Evolutionary conservation across 2,888 invertebrate genomes (phyloP).

Genomic region (Xestia sexstrigata): DNA sequence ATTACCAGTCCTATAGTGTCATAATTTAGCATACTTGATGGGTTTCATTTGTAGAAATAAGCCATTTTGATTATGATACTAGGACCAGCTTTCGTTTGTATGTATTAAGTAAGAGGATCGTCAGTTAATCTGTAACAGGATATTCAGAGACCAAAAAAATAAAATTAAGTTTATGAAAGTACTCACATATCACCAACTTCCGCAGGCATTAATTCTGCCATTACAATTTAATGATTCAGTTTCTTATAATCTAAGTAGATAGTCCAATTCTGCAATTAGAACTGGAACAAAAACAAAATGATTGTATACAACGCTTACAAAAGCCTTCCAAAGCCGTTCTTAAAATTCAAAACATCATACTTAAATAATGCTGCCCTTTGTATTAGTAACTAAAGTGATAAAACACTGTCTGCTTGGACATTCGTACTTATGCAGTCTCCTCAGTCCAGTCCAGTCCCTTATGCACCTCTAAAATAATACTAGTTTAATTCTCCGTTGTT

Average conservation of each 20-base stretch:
- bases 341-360: not conserved
- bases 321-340: not conserved
- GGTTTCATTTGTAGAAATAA: not conserved
- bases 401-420: not conserved
- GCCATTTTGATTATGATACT: not conserved
- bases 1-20: not conserved
- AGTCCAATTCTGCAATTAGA: not conserved
- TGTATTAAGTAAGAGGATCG: not conserved
- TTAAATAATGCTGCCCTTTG: not conserved
- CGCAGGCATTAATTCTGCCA: constrained; percentile 53
- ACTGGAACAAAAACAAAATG: constrained; percentile 14
- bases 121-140: not conserved
- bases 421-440: not conserved
- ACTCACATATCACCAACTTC: constrained; percentile 50
- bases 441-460: too few relatives aligned
- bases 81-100: not conserved
- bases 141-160: not conserved
- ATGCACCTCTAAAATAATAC: too few relatives aligned
- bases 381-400: not conserved
- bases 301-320: not conserved
- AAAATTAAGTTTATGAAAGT: not conserved
- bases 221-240: constrained; percentile 1
- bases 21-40: not conserved
- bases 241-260: not conserved
- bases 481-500: too few relatives aligned